Conservation (phyloP, 2,113 vertebrate species). For the Lonchura striata region DNA sequence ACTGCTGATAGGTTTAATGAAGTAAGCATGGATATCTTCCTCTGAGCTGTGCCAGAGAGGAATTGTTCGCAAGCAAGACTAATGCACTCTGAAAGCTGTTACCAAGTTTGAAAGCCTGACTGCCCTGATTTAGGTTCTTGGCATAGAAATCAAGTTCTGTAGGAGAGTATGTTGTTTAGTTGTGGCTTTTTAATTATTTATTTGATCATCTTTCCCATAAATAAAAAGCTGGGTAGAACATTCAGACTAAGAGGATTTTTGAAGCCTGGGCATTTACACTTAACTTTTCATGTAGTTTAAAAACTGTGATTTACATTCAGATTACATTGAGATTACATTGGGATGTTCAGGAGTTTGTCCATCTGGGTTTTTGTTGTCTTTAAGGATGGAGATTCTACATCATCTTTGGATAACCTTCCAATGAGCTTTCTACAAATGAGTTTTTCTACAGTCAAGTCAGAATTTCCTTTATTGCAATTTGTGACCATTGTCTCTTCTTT, state of each 20-base stretch:
- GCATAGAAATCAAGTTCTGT: slow-evolving; percentile 9
- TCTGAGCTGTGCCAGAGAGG: slow-evolving; percentile 7
- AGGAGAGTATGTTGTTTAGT: neutral
- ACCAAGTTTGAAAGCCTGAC: slow-evolving; percentile 2
- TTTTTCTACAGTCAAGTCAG: neutral
- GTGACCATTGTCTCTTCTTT: neutral
- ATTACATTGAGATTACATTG: neutral
- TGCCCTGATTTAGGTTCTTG: neutral
- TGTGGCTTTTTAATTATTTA: neutral
- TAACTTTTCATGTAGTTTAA: neutral
- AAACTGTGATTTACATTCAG: neutral
- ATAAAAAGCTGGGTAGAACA: neutral
- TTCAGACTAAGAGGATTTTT: neutral
- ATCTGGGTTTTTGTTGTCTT: neutral
- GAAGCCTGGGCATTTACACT: neutral
- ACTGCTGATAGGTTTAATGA: slow-evolving; percentile 40
- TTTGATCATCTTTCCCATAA: neutral
- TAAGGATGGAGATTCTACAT: neutral
- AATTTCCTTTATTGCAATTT: neutral
- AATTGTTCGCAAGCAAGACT: neutral
- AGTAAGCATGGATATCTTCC: slow-evolving; percentile 49
- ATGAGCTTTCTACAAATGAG: no score
- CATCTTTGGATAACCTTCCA: neutral
- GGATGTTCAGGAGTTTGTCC: neutral
- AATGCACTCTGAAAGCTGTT: slow-evolving; percentile 38